Evolutionary conservation across 2,113 vertebrate species (phyloP).

Genomic region (Megatriorchis doriae): DNA sequence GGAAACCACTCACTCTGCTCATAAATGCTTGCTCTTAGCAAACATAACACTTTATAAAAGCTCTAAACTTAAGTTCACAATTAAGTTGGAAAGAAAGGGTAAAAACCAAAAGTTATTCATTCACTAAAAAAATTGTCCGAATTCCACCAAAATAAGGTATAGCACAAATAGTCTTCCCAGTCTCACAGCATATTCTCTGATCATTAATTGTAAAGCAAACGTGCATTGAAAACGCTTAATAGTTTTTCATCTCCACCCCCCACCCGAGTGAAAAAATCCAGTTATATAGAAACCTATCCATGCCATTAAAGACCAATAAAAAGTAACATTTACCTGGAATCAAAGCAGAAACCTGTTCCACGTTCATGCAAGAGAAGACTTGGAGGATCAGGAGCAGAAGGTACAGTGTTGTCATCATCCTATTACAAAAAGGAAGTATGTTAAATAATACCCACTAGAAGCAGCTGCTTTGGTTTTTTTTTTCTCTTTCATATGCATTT

Average conservation of each 20-base stretch:
- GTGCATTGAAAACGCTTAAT: background rate
- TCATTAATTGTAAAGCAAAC: background rate
- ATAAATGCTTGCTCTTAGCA: constrained; percentile 46
- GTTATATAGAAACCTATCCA: background rate
- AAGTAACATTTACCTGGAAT: constrained; percentile 82
- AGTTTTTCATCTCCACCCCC: background rate
- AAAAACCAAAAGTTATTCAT: background rate
- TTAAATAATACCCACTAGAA: background rate
- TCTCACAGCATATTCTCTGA: background rate
- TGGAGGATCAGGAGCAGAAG: constrained; percentile 71
- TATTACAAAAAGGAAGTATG: background rate
- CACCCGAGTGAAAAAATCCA: background rate
- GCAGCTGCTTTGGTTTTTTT: too few relatives aligned
- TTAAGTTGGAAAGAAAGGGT: background rate
- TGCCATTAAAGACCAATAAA: background rate
- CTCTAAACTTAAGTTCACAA: constrained; percentile 38
- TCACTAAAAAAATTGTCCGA: background rate
- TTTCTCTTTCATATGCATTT: background rate
- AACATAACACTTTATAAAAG: constrained; percentile 44
- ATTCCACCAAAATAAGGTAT: background rate
- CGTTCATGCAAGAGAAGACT: constrained; percentile 81
- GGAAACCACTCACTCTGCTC: constrained; percentile 33
- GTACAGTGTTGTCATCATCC: constrained; percentile 70
- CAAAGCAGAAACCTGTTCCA: constrained; percentile 91
- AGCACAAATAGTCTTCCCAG: background rate